Evolutionary conservation across 2,888 invertebrate genomes (phyloP).

Genomic region (Agrotis ipsilon): DNA sequence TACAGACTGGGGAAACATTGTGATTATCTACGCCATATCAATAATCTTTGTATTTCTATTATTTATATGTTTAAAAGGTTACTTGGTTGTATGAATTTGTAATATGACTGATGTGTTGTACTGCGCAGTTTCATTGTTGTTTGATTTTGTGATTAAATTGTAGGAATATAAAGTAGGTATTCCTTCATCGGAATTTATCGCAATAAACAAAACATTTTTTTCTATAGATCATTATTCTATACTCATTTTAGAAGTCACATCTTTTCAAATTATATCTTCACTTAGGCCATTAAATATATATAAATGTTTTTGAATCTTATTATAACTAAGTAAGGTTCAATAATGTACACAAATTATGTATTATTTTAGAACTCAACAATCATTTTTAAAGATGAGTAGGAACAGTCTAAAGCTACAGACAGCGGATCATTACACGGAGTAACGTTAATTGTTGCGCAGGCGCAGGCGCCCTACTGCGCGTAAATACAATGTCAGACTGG

Average conservation of each 20-base stretch:
- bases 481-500: constrained; percentile 77
- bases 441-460: constrained; percentile 78
- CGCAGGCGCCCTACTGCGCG: constrained; percentile 79
- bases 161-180: neutral
- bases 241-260: too few relatives aligned
- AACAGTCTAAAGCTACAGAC: neutral
- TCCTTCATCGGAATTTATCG: too few relatives aligned
- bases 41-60: constrained; percentile 64
- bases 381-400: constrained; percentile 4
- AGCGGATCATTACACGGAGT: constrained; percentile 44
- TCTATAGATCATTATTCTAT: too few relatives aligned
- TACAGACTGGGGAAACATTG: constrained; percentile 74
- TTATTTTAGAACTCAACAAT: neutral
- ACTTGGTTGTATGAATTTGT: constrained; percentile 44
- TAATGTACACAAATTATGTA: too few relatives aligned
- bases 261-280: too few relatives aligned
- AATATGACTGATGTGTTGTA: constrained; percentile 25
- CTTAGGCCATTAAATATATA: too few relatives aligned
- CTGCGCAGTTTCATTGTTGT: constrained; percentile 32
- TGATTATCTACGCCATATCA: constrained; percentile 64
- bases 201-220: too few relatives aligned
- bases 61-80: constrained; percentile 53
- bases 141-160: neutral
- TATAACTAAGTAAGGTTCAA: too few relatives aligned
- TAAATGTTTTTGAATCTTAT: too few relatives aligned